Evolutionary conservation across 2,797 vertebrate genomes (phyloP), one percentile per base, ranked within the genome.

Genomic region (Pampus argenteus): DNA sequence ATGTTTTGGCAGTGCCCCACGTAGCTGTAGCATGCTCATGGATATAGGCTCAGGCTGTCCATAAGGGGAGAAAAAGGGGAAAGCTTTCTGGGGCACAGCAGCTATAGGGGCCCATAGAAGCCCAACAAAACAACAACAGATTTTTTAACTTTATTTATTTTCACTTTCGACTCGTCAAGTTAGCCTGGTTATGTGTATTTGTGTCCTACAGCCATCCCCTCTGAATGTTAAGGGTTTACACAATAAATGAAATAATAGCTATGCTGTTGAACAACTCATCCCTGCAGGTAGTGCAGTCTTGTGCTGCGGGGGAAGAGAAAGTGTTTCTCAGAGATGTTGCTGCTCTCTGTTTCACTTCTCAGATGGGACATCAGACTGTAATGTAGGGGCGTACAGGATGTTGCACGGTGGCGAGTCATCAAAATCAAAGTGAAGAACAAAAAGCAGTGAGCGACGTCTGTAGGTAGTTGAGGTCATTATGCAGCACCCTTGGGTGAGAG

Each of bases 311-410:
- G 64, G 73, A 31, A 60, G 50, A 66, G 74, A 71, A 48, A 66
- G 65, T 61, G 25, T 59, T 62, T 77, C 59, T 73, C 73, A 26
- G 61, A 52, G 66, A 59, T 15, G 34, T 25, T 8, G 60, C 71
- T 57, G 42, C 40, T 70, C 54, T 81, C 57, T 40, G 75, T 84
- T 80, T 86, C 71, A 58, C 64, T 84, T 72, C 64, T 80, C 66
- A 56, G 22, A 72, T 22, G 66, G 57, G 70, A 74, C 59, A 49
- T 69, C 18, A 25, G 28, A 36, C 36, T 8, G 20, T 8, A 7
- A 28, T 76, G 82, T 76, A 75, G 74, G 58, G 81, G 82, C 47
- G 81, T 72, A 67, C 82, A 91, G 91, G 91, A 93, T 87, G 90
- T 86, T 9, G 55, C 52, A 75, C 25, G 2, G 70, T 15, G 60